Evolutionary conservation across 1,140 invertebrate genomes (phyloP), one percentile per base, ranked within the genome.

Genomic region (Druon quercuslanigerum): DNA sequence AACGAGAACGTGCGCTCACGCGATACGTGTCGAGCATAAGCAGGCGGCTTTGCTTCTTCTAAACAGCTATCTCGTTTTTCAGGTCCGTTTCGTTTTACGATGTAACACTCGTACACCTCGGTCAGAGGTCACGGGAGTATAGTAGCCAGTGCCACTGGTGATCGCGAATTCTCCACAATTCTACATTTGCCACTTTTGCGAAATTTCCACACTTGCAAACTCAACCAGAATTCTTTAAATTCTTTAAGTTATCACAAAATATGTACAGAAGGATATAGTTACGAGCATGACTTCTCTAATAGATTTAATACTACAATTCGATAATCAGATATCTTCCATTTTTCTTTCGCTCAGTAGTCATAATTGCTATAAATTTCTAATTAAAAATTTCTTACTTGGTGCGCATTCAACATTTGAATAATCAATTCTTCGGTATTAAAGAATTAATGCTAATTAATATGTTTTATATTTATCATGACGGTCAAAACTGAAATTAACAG

Each of bases 1-100:
- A 83, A 82, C 77, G 79, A 82, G 82, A 83, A 76, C 82, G 82
- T 74, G 79, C 76, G 81, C 76, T 82, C 76, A 77, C 82, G 80
- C 78, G 78, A 72, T 83, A 83, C 82, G 82, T 83, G 82, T 83
- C 75, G 73, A 76, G 82, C 80, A 81, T 83, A 83, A 83, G 80
- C 76, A 82, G 80, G 71, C 57, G 60, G 14, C 73, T 66, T 71
- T 13, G 40, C 52, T 56, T 33, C 51, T 66, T 46, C 60, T 66
- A 66, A 66, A n/a, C 51, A 52, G 72, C 56, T 77, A 81, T 81
- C 78, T 79, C 78, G 82, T 81, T 83, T 79, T 46, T 74, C 82
- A 77, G 79, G 79, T 72, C 81, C 72, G 79, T 84, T 84, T 82
- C 76, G 57, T 83, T 84, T 84, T 82, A 84, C 79, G 78, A 84